A percentile compares a stretch with the other conserved stretches of the same genome.
These are phyloP conservation scores for Stichopus chloronotus DNA, from an alignment of 35 echinoderm and acorn worm genomes.

Conservation along the genomic window DNA sequence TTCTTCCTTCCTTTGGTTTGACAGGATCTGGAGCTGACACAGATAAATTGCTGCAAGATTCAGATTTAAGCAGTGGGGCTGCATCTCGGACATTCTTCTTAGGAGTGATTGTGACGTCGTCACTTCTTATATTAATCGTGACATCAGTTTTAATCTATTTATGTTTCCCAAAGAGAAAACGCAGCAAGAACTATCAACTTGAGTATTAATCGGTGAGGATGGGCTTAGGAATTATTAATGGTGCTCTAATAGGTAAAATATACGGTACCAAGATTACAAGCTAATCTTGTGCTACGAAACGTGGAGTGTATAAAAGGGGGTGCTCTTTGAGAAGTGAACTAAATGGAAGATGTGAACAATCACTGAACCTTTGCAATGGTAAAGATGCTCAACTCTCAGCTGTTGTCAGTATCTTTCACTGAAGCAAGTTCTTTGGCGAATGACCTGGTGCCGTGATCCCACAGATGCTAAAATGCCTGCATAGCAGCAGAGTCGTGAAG, in stretches of 20 bases:
- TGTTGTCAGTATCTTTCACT: too few relatives aligned
- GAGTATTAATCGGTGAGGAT: not conserved
- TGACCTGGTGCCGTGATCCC: too few relatives aligned
- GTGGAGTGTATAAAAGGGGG: too few relatives aligned
- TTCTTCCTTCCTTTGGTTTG: not conserved
- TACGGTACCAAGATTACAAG: too few relatives aligned
- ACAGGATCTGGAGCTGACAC: not conserved
- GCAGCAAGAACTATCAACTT: not conserved
- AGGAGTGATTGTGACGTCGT: not conserved
- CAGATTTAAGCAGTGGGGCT: not conserved
- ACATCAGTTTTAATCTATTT: conserved; percentile 26
- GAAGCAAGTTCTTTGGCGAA: too few relatives aligned
- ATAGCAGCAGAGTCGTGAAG: too few relatives aligned
- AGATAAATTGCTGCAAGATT: not conserved
- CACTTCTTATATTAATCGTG: not conserved
- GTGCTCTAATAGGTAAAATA: not conserved
- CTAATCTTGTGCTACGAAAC: too few relatives aligned
- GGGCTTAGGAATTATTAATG: not conserved
- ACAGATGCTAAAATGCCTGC: too few relatives aligned
- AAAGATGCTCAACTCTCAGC: too few relatives aligned
- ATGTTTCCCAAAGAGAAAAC: not conserved
- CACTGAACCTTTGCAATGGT: too few relatives aligned
- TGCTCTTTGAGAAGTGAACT: too few relatives aligned
- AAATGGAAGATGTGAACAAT: too few relatives aligned
- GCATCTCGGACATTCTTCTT: not conserved